These are phyloP conservation scores for Silurus glanis DNA, from an alignment of 2,113 vertebrate genomes.

Conservation along the genomic window DNA sequence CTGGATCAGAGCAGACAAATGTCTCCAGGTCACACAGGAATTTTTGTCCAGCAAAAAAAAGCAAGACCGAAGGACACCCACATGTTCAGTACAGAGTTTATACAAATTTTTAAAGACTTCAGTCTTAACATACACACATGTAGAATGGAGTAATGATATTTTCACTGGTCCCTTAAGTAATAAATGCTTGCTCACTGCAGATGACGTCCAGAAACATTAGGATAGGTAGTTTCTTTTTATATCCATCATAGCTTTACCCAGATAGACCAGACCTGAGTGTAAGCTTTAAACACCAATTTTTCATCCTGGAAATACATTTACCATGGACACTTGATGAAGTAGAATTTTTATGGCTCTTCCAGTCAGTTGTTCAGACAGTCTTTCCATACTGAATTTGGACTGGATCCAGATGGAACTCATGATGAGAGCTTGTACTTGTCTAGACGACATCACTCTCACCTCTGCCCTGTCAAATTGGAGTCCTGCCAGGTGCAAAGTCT, in stretches of 20 bases:
- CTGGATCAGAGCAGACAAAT: background rate
- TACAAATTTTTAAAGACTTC: background rate
- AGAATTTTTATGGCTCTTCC: background rate
- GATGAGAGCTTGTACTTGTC: conserved; percentile 14
- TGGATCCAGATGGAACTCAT: background rate
- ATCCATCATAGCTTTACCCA: background rate
- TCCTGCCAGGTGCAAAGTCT: background rate
- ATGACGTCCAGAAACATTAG: background rate
- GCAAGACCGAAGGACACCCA: background rate
- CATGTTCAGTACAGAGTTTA: background rate
- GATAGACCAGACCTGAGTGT: background rate
- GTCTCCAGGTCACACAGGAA: background rate
- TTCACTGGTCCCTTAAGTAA: background rate
- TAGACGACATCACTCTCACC: conserved; percentile 7
- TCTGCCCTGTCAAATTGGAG: background rate
- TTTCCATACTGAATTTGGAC: background rate
- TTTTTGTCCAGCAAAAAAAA: background rate
- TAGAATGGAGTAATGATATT: conserved; percentile 4
- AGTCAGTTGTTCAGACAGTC: background rate
- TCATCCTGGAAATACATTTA: background rate
- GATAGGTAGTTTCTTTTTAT: conserved; percentile 9
- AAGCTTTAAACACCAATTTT: background rate
- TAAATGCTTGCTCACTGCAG: conserved; percentile 11
- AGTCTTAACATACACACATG: background rate
- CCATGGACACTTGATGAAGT: background rate